Base-by-base conservation (phyloP, 2,888 invertebrate species). In the Anorthoa munda region DNA sequence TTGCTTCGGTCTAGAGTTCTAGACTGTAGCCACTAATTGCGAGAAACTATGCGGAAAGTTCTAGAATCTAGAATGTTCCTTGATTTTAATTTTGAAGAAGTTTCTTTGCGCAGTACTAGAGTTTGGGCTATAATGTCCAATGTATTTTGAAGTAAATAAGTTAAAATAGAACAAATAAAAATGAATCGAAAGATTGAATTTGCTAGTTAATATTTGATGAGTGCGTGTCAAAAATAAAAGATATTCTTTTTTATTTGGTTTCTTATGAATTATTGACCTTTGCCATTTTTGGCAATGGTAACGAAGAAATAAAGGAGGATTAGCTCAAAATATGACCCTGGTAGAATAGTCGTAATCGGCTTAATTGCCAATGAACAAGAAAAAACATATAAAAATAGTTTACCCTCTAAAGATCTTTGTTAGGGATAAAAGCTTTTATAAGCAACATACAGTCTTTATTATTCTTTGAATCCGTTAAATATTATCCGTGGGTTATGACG, bases 1-100 rank as follows among this genome's bases (percentile, higher is more conserved):
- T 68, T 50, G 31, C 48, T 55, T 50, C 21, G 23, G 58, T 67
- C 65, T 74, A 83, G 61, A 75, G 21, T 53, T 68, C 68, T 75
- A 79, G 66, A 83, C 80, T 66, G 68, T 58, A 74, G 56, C 71
- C 66, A 66, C 83, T 82, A 82, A 83, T 82, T 82, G 75, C 80
- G 53, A 61, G 26, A 15, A 59, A 58, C 72, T 79, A 59, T 13
- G 50, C 7, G 18, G 45, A 67, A 75, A 64, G 66, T 79, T 59
- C 58, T 64, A 31, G 68, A 77, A 75, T 23, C 23, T n/a, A 46
- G 67, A 79, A 69, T 56, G 53, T 65, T 53, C 26, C 59, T 56
- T 50, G n/a, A 64, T 60, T 78, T 78, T 67, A 50, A 48, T 67
- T 56, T 72, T 66, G 51, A 45, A 56, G n/a, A 56, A 26, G 15